Evolutionary conservation across 2,113 vertebrate species (phyloP), one percentile per base, ranked within the genome.

Genomic region (Heliornis fulica): DNA sequence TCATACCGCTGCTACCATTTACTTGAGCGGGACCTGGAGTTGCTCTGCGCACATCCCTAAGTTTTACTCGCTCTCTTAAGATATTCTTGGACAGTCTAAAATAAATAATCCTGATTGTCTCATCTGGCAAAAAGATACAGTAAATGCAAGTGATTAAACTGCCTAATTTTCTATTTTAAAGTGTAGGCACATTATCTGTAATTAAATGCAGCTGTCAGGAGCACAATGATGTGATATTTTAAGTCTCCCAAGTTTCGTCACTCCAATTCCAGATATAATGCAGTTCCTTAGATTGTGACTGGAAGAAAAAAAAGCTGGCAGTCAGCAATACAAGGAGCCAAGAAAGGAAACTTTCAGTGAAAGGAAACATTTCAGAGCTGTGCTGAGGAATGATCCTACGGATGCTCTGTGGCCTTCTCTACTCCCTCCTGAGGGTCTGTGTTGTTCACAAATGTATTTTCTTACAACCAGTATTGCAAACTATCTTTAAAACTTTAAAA

Each of bases 41-140:
- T 20, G n/a, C 60, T 75, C 51, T 38, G 31, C 45, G 36, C 43
- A 26, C 48, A 77, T 71, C 74, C 56, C 29, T 85, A 80, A 60
- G 83, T 81, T 83, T 87, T 84, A 25, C 50, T 95, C 71, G 64
- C 64, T 93, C 90, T 88, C 72, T 81, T 81, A 93, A 95, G 77
- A 89, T 63, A 66, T 83, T 66, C 79, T 86, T 94, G 90, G 83
- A 86, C 19, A 57, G 46, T 41, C 57, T 66, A 92, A 90, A 96
- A 83, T 46, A 70, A 36, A 89, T 83, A 87, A 72, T 11, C 13
- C 28, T 71, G 81, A 66, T 25, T 92, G 83, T 45, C 56, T 84
- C 90, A 84, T 92, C 88, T 95, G 93, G 88, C 94, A 95, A 90
- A 86, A 96, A 88, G 66, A 93, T 69, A 78, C 0, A 77, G 86